Evolutionary conservation across 2,113 vertebrate species (phyloP).

Genomic region (Cyprinodon variegatus): DNA sequence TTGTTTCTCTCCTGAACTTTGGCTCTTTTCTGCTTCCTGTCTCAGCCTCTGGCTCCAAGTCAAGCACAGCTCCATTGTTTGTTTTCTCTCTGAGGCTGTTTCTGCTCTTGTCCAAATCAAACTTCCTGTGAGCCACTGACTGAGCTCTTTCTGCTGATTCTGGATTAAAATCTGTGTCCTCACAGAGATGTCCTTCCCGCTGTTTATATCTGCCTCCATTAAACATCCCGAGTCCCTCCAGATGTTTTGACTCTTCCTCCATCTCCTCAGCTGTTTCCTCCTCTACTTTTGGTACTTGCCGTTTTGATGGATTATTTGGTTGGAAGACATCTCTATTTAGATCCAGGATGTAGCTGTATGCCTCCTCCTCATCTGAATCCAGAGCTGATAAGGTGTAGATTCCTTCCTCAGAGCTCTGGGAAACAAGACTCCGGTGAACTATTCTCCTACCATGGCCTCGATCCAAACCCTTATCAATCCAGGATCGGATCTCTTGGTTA

Average conservation of each 20-base stretch:
- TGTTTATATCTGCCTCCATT: conserved; percentile 3
- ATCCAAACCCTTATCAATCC: conserved; percentile 44
- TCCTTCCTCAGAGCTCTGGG: conserved; percentile 61
- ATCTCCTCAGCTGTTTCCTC: conserved; percentile 51
- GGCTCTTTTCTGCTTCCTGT: conserved; percentile 6
- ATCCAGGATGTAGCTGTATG: conserved; percentile 69
- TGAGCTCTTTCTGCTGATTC: conserved; percentile 2
- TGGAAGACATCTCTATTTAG: conserved; percentile 66
- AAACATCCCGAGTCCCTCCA: not conserved
- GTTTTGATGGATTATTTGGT: conserved; percentile 19
- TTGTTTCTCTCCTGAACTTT: not conserved
- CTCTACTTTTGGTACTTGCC: conserved; percentile 32
- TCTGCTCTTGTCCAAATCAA: conserved; percentile 12
- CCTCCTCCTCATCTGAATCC: conserved; percentile 75
- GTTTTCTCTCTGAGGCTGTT: not conserved
- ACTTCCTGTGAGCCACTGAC: not conserved
- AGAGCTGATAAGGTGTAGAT: conserved; percentile 51
- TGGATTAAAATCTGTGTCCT: conserved; percentile 9
- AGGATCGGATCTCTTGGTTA: conserved; percentile 44
- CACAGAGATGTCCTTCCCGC: not conserved
- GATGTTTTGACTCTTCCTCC: conserved; percentile 8
- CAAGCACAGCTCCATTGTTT: conserved; percentile 15
- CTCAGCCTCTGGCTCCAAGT: conserved; percentile 5
- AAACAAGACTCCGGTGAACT: conserved; percentile 32
- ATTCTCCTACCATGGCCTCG: not conserved